Percentiles rank a stretch among this genome's conserved stretches.
These are phyloP conservation scores for Oedothorax gibbosus DNA, from an alignment of 1,140 invertebrate species.

Conservation along the genomic window DNA sequence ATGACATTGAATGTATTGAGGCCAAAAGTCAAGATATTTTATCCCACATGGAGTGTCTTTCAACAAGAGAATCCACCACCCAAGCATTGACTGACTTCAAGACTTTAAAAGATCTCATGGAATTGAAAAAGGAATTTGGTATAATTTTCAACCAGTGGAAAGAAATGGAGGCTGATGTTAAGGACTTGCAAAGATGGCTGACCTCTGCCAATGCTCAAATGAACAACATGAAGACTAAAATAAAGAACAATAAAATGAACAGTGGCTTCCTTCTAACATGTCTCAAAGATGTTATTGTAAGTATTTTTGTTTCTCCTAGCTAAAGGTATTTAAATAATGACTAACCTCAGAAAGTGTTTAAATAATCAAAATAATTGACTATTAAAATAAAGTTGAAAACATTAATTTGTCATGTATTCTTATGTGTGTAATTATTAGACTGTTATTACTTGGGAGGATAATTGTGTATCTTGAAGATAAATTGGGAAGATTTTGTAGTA, in stretches of 20 bases:
- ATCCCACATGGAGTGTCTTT: not conserved
- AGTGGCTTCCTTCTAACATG: slow-evolving; percentile 4
- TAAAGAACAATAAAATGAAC: not conserved
- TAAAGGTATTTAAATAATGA: no score
- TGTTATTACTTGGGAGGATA: no score
- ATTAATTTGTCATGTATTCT: no score
- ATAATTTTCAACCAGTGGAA: not conserved
- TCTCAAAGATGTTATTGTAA: slow-evolving; percentile 12
- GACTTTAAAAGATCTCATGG: not conserved
- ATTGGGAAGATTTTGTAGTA: no score
- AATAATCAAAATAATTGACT: no score
- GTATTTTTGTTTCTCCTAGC: not conserved
- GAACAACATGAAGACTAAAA: not conserved
- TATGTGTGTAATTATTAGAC: no score
- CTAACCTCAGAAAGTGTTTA: no score
- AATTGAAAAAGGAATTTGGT: not conserved
- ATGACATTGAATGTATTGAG: slow-evolving; percentile 1
- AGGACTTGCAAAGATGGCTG: not conserved
- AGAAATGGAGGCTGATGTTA: not conserved
- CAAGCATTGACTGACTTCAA: not conserved
- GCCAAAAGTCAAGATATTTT: not conserved
- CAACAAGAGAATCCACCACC: not conserved
- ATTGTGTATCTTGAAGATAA: no score
- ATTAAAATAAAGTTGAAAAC: no score
- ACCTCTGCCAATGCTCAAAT: not conserved